Base-by-base conservation (phyloP, 2,888 invertebrate species). In the Drosophila macrospina region DNA sequence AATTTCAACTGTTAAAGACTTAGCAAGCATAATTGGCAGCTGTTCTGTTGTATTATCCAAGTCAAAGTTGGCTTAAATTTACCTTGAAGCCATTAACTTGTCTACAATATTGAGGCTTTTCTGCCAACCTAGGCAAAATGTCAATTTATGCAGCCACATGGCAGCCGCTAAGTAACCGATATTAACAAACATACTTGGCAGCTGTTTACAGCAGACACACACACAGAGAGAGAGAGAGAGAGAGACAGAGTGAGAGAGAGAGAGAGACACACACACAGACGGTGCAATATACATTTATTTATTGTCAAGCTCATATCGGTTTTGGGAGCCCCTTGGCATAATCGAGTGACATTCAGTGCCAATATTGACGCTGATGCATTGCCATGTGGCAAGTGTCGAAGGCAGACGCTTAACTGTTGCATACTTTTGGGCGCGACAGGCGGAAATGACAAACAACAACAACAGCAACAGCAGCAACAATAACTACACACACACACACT, bases 341-440 rank as follows among this genome's bases (percentile, higher is more conserved):
- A 69, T 59, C 79, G 57, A 68, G 50, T 76, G 77, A 65, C 62
- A 65, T 41, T 51, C 45, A 52, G 63, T 72, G 81, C 69, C 87
- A 84, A 88, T 84, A 75, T 84, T 84, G 81, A 87, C 72, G 80
- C 81, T 83, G 84, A 86, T 84, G 81, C 81, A 78, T 80, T 81
- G 87, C 87, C 74, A 80, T 67, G 52, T 42, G 37, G 47, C 47
- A 48, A 39, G 30, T 36, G 51, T 36, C 55, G 41, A 30, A 50
- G 44, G 50, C 45, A 64, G 51, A 47, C 64, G 69, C 68, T 69
- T 54, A 80, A 61, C 84, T 84, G 88, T 86, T 88, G 83, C 83
- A 69, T 54, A 69, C 62, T 61, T 72, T 63, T 57, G 51, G 59
- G 62, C 59, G 73, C 69, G 67, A 69, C 74, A 64, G 47, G 66